Evolutionary conservation across 2,113 vertebrate species (phyloP), one percentile per base, ranked within the genome.

Genomic region (Brachionichthys hirsutus): DNA sequence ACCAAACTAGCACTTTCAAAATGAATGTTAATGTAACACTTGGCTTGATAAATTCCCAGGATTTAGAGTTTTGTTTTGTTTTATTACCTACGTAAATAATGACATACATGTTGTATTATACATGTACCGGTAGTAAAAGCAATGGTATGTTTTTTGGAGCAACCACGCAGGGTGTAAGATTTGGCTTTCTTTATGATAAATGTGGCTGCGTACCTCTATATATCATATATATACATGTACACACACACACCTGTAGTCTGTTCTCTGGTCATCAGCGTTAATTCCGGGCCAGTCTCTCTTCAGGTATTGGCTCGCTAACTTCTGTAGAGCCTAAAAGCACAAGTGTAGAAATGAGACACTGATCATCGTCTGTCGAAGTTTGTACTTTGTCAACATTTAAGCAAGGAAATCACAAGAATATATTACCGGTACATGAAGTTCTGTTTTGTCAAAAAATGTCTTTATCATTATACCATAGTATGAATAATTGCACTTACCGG

Each of bases 271-370:
- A 57, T 98, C 97, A 30, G 92, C 85, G 85, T 94, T 95, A 78
- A 96, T 87, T 60, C 94, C 95, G 64, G 94, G 95, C 96, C 96
- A 98, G 84, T 98, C 97, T 85, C 94, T 96, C 92, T 98, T 99
- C 58, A 99, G 86, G 86, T 99, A 98, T 35, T 98, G 95, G 85
- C 94, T 94, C 41, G 97, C 94, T 90, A 99, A 85, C 80, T 98
- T 99, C 91, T 99, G 97, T 68, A 99, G 92, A 82, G 94, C 95
- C 97, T 99, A 84, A 83, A 83, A 75, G 46, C 12, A 85, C 35
- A 81, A 67, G 15, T 54, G 4, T 3, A 47, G 20, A 53, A 18
- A 77, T 41, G 15, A 16, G n/a, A n/a, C 12, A 42, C 40, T 14
- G 40, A 42, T 42, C 12, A 42, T 42, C 12, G 8, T 6, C 36